phyloP scores from a whole-genome alignment of 92 coral and sea anemone species.

The Heteractis magnifica region DNA sequence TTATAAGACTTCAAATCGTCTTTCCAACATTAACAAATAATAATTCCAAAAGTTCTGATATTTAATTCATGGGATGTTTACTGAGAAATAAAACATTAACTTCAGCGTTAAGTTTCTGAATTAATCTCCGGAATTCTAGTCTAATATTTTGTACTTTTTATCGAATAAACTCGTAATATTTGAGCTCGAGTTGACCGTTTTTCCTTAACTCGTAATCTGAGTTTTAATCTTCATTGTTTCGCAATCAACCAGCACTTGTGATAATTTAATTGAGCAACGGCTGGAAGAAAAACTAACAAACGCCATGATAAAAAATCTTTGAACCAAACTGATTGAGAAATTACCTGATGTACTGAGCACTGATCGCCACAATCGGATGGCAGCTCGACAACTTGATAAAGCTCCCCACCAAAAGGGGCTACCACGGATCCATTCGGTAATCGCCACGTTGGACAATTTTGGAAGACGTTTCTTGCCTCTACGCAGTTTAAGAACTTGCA shows the following conservation, averaged over 20 bases:
- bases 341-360: slow-evolving; percentile 65
- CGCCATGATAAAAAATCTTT: background rate
- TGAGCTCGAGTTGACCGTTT: slow-evolving; percentile 7
- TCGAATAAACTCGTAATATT: background rate
- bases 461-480: slow-evolving; percentile 68
- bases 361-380: slow-evolving; percentile 81
- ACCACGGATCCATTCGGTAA: slow-evolving; percentile 80
- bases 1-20: background rate
- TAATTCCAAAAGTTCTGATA: background rate
- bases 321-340: background rate
- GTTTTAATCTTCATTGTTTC: slow-evolving; percentile 17
- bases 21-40: slow-evolving; percentile 5
- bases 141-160: background rate
- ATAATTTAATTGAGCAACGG: slow-evolving; percentile 33
- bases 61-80: slow-evolving; percentile 17
- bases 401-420: slow-evolving; percentile 83
- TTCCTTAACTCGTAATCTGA: slow-evolving; percentile 5
- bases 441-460: slow-evolving; percentile 73
- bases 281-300: slow-evolving; percentile 20
- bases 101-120: too few relatives aligned
- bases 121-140: background rate
- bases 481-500: slow-evolving; percentile 76
- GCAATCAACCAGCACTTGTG: slow-evolving; percentile 4
- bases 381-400: slow-evolving; percentile 84
- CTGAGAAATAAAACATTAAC: background rate